A percentile compares a stretch with the other conserved stretches of the same genome.
Conservation (phyloP, 2,888 invertebrate genomes). For the Eupithecia centaureata region DNA sequence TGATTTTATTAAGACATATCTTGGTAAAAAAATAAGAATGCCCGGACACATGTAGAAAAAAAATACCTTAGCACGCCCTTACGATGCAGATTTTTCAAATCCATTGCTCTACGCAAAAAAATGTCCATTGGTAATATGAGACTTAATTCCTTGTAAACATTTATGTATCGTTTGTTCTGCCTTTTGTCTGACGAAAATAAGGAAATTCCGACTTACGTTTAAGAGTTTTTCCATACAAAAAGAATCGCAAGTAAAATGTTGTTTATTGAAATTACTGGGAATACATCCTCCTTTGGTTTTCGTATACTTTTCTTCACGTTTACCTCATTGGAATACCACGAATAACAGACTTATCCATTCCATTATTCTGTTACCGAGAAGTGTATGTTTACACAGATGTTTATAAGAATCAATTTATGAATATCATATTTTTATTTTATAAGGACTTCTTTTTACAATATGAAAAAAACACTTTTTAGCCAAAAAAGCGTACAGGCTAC, state of each 20-base stretch:
- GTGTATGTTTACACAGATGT: background rate
- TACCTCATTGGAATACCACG: background rate
- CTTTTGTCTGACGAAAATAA: background rate
- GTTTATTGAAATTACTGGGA: slow-evolving; percentile 2
- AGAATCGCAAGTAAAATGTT: slow-evolving; percentile 3
- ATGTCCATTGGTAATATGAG: too few species aligned
- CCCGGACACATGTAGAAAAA: too few species aligned
- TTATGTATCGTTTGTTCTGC: background rate
- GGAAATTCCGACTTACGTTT: background rate
- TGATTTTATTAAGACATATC: too few species aligned
- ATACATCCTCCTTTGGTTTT: background rate
- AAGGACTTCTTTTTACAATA: background rate
- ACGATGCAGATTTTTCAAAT: too few species aligned
- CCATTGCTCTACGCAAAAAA: too few species aligned
- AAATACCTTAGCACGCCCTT: too few species aligned
- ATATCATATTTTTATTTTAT: background rate
- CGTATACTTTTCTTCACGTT: background rate
- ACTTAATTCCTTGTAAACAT: background rate
- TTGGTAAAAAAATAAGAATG: too few species aligned
- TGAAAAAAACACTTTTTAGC: background rate
- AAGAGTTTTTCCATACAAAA: background rate
- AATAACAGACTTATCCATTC: background rate
- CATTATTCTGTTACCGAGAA: background rate
- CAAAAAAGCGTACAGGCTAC: too few species aligned
- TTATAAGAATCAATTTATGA: background rate